Percentiles rank a stretch among this genome's conserved stretches.
Evolutionary conservation across 2,797 vertebrate species (phyloP).

Genomic region (Takifugu rubripes): DNA sequence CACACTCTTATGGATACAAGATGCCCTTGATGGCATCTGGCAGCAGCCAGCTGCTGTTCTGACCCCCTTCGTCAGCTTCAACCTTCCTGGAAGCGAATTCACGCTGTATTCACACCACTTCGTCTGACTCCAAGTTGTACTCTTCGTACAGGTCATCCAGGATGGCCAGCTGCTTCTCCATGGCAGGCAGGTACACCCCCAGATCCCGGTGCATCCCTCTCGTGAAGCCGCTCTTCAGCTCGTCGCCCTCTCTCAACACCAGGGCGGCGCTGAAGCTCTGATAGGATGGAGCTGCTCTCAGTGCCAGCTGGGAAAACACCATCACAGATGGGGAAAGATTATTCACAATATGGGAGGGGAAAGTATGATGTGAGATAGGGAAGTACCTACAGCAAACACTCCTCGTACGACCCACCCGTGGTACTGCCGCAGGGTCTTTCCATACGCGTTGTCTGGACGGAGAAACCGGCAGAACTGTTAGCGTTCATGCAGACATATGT

Average conservation of each 20-base stretch:
- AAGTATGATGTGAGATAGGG: background rate
- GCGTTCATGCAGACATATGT: background rate
- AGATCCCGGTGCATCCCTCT: conserved; percentile 88
- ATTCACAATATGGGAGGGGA: background rate
- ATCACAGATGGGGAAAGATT: background rate
- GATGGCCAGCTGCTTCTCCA: conserved; percentile 89
- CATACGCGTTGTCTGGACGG: conserved; percentile 87
- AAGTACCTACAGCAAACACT: conserved; percentile 90
- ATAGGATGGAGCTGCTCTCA: conserved; percentile 91
- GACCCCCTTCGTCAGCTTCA: conserved; percentile 6
- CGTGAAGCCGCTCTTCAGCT: conserved; percentile 82
- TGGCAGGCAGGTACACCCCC: conserved; percentile 89
- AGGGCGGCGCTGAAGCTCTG: conserved; percentile 88
- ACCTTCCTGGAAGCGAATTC: conserved; percentile 6
- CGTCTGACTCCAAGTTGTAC: conserved; percentile 93
- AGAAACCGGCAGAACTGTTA: background rate
- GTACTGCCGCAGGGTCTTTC: conserved; percentile 90
- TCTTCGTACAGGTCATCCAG: conserved; percentile 91
- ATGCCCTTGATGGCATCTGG: conserved; percentile 26
- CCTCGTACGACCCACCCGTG: conserved; percentile 97
- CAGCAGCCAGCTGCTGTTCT: conserved; percentile 11
- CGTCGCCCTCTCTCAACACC: conserved; percentile 82
- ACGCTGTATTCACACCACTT: conserved; percentile 86
- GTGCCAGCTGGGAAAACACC: conserved; percentile 81
- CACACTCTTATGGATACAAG: conserved; percentile 34